phyloP scores from a whole-genome alignment of 2,113 vertebrate genomes.

The Bos javanicus region DNA sequence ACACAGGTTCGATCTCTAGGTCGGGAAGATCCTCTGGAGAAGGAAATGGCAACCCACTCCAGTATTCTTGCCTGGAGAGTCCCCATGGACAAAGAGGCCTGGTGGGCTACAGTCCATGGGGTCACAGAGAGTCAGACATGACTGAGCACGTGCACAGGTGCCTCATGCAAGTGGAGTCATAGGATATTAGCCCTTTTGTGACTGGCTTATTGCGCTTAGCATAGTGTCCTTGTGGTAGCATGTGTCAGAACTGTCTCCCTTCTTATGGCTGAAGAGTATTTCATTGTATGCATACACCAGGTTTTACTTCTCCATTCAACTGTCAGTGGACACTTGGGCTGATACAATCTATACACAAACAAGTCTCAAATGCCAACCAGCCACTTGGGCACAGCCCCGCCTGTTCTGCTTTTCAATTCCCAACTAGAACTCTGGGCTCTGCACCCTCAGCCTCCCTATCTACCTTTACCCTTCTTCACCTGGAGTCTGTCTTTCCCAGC shows the following conservation, averaged over 20 bases:
- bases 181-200: background rate
- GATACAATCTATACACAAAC: background rate
- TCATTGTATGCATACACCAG: background rate
- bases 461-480: background rate
- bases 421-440: background rate
- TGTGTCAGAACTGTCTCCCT: background rate
- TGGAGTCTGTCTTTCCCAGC: background rate
- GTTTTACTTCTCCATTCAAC: background rate
- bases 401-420: background rate
- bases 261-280: background rate
- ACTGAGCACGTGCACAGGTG: background rate
- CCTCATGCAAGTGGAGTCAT: background rate
- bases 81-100: background rate
- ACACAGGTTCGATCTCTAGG: background rate
- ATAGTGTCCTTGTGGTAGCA: background rate
- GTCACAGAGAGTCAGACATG: background rate
- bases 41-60: background rate
- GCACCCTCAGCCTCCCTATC: background rate
- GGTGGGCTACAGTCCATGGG: background rate
- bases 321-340: background rate
- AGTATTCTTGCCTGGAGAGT: background rate
- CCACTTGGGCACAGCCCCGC: accelerated
- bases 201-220: background rate
- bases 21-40: background rate
- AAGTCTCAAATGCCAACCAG: background rate